Base-by-base conservation (phyloP, 1,140 invertebrate species). In the Drosophila obscura region DNA sequence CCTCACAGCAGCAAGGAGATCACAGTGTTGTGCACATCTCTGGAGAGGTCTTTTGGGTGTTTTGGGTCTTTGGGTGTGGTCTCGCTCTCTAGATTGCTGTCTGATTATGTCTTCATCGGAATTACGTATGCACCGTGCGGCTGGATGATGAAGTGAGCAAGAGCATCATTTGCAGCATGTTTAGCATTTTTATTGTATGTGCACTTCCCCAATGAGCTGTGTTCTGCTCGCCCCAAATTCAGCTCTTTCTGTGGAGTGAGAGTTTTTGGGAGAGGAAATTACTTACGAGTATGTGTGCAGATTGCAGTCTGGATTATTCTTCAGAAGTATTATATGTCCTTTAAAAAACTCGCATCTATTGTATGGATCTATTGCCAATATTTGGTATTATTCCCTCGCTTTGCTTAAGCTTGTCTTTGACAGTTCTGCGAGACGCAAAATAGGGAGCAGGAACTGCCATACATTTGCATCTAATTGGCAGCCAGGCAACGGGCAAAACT, bases 381-480 rank as follows among this genome's bases (percentile, higher is more conserved):
- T 49, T 57, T 24, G 35, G n/a, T 61, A 53, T 52, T 53, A 49
- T 72, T 72, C 56, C 49, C 53, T 43, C 44, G 13, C 7, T 9
- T 8, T 11, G 28, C 19, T 35, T 0, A 9, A 9, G 48, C 45
- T 16, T 13, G 56, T 62, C 75, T 68, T 76, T 76, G 57, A 56
- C 57, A 46, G 73, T 61, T 43, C 22, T 39, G 16, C 8, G 4
- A 45, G 13, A 9, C 19, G 41, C 24, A 31, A 35, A 60, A 63
- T 61, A 45, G 45, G 53, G 41, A 57, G 57, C 24, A 56, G 62
- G 26, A 61, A 59, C 63, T 55, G 59, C 50, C 71, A 87, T 87
- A 82, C 68, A 85, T 85, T 87, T 85, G 82, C 82, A 87, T 85
- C 74, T 85, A 85, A 87, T 85, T 85, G 83, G 78, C 63, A 75